Evolutionary conservation across 2,888 invertebrate genomes (phyloP), one percentile per base, ranked within the genome.

Genomic region (Drosophila histrio): DNA sequence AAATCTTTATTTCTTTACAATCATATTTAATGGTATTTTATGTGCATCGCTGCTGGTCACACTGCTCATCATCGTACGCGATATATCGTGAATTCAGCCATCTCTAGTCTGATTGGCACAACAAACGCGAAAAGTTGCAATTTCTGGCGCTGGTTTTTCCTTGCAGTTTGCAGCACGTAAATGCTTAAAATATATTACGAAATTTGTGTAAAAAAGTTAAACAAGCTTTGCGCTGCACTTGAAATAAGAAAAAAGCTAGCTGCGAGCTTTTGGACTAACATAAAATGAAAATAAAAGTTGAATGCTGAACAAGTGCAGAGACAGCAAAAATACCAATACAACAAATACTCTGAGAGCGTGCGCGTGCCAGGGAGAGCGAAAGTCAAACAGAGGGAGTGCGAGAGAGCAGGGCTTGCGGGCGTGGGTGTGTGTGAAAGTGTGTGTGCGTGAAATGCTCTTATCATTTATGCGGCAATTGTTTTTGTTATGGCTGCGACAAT

Each of bases 71-170:
- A 36, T 2, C 7, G 0, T 9, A 24, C 6, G 4, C 43, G 49
- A 72, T 49, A 44, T 49, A 49, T 61, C 49, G 53, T n/a, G 0
- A 11, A 0, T 26, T 2, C 11, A 0, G 0, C 19, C 74, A 56
- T 68, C 71, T 9, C 61, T 58, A 73, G 71, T 80, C 61, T 73
- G 82, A 75, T 79, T 79, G 78, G 79, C 81, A 84, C 79, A 80
- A 85, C 85, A 81, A 80, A 81, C 66, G 60, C 72, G 79, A 84
- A 78, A 68, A 78, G 78, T 61, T 72, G 85, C 71, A 41, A 69
- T 65, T 84, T 56, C 67, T 75, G 82, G 59, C 68, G 78, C 50
- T 70, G 58, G 41, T n/a, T 52, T 60, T 66, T 72, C 76, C 68
- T 60, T 56, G 79, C 82, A 63, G 53, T 68, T 58, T 63, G 57